Evolutionary conservation across 2,888 invertebrate genomes (phyloP).

Genomic region (Lottia scabra): DNA sequence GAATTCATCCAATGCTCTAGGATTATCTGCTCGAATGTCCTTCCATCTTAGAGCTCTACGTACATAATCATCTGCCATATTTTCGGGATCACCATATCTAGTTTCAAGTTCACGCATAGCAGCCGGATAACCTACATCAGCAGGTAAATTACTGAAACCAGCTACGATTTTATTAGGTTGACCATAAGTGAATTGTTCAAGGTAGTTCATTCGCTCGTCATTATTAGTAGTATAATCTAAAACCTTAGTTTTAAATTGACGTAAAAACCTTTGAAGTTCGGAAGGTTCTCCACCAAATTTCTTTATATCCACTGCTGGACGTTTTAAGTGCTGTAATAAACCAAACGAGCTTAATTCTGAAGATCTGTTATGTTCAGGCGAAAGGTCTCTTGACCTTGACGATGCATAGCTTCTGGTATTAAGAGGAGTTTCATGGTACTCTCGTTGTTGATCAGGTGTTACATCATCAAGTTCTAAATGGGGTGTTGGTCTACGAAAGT

Average conservation of each 20-base stretch:
- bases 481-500: no score
- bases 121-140: background rate
- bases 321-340: background rate
- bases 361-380: background rate
- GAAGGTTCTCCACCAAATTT: background rate
- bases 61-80: slow-evolving; percentile 18
- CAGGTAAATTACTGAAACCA: background rate
- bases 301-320: background rate
- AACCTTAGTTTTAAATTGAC: background rate
- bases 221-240: background rate
- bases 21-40: slow-evolving; percentile 12
- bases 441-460: no score
- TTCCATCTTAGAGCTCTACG: slow-evolving; percentile 21
- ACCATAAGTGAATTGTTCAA: background rate
- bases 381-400: no score
- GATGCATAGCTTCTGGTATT: no score
- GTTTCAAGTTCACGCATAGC: slow-evolving; percentile 12
- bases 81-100: slow-evolving; percentile 15
- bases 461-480: no score
- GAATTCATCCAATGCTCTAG: slow-evolving; percentile 21
- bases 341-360: background rate
- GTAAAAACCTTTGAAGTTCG: background rate
- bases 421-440: no score
- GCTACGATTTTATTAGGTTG: background rate
- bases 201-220: background rate